Conservation (phyloP, 2,113 vertebrate genomes). For the Dipodomys spectabilis region DNA sequence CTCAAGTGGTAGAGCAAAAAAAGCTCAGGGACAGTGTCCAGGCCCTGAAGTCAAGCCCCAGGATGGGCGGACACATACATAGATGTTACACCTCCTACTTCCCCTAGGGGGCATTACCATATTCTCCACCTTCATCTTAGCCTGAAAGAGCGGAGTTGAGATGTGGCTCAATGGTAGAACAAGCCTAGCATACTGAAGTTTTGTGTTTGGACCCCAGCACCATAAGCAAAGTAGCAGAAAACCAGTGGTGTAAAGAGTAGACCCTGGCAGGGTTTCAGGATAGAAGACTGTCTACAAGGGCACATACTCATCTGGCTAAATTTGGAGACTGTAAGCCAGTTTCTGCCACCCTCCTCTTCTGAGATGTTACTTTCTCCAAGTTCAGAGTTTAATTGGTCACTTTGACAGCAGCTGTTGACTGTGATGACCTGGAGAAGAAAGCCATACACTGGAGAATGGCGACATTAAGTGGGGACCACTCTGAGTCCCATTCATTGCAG, state of each 20-base stretch:
- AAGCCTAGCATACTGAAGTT: no score
- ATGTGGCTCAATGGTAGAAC: not conserved
- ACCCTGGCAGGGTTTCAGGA: not conserved
- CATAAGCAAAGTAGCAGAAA: not conserved
- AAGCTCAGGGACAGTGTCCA: no score
- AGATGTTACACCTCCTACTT: not conserved
- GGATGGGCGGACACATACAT: no score
- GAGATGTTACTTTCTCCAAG: constrained; percentile 77
- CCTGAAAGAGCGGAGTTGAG: not conserved
- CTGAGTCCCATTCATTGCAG: not conserved
- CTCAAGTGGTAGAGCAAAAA: no score
- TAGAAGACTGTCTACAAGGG: not conserved
- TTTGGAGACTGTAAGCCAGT: constrained; percentile 90
- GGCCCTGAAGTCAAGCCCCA: no score
- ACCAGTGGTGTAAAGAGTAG: not conserved
- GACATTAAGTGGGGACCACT: not conserved
- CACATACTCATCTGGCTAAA: constrained; percentile 93
- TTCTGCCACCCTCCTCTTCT: constrained; percentile 78
- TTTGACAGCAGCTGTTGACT: constrained; percentile 84
- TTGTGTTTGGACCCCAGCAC: no score
- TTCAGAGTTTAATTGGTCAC: constrained; percentile 82
- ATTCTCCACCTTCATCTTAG: not conserved
- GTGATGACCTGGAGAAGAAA: constrained; percentile 86
- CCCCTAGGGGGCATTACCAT: not conserved
- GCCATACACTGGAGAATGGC: not conserved